phyloP scores from a whole-genome alignment of 2,888 invertebrate species.

The Scotopteryx bipunctaria region DNA sequence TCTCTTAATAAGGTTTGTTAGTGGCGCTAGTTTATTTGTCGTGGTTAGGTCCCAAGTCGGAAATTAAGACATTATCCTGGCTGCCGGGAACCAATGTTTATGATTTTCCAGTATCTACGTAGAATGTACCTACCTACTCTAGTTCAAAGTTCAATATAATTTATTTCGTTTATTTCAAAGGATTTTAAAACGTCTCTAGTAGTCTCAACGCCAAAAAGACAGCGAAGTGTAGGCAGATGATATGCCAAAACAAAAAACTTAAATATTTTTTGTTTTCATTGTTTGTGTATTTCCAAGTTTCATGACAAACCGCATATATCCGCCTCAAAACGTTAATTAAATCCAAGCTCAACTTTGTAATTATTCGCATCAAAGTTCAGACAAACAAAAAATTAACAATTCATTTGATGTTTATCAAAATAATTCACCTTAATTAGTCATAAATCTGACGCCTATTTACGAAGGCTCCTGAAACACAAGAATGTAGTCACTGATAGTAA shows the following conservation, averaged over 20 bases:
- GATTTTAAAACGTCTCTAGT: too few relatives aligned
- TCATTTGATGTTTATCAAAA: constrained; percentile 15
- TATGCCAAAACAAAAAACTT: not conserved
- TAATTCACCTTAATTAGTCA: constrained; percentile 1
- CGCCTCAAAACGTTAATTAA: constrained; percentile 32
- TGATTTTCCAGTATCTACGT: too few relatives aligned
- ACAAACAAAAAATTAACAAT: constrained; percentile 16
- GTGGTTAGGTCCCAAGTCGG: constrained; percentile 8
- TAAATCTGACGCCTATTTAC: too few relatives aligned
- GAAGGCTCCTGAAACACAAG: too few relatives aligned
- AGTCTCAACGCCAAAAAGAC: too few relatives aligned
- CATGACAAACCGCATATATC: constrained; percentile 32
- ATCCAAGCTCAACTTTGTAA: constrained; percentile 17
- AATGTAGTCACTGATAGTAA: too few relatives aligned
- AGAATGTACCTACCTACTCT: too few relatives aligned
- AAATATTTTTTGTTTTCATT: constrained; percentile 15
- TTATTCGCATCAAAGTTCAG: constrained; percentile 24
- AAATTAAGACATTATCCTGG: constrained; percentile 6
- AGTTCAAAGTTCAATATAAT: too few relatives aligned
- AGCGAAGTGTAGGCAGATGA: not conserved
- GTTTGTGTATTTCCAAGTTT: constrained; percentile 24
- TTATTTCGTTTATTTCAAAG: too few relatives aligned
- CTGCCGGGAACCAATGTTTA: not conserved
- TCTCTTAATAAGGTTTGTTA: too few relatives aligned
- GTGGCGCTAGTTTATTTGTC: not conserved